Evolutionary conservation across 2,888 invertebrate species (phyloP), one percentile per base, ranked within the genome.

Genomic region (Drosophila neutralis): DNA sequence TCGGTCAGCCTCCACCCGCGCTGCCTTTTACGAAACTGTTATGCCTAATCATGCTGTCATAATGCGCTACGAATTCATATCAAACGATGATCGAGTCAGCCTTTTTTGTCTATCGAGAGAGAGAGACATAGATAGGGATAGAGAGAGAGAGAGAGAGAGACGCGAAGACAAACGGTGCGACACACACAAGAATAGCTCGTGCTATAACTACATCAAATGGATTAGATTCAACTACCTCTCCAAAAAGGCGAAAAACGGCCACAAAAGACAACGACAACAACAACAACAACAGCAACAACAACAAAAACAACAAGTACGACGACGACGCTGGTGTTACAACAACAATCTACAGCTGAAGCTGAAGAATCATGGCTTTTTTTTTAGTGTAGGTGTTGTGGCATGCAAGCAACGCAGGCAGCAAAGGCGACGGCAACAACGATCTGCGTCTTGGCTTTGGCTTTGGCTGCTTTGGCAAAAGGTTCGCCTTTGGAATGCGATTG

Each of bases 11-110:
- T 86, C 79, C 86, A 80, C 89, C 84, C 84, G 76, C 80, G 78
- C 78, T 82, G 83, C 77, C 76, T 82, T 82, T 85, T 86, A 85
- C 87, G 91, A 89, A 90, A 91, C 91, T 85, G 89, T 90, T 90
- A 90, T 91, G 92, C 92, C 92, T 92, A 92, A 92, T 92, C 92
- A 92, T 90, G 92, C 91, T 92, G 92, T 92, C 92, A 92, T 91
- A 92, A 91, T 90, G 90, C 84, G 90, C 84, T 89, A 82, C 89
- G 89, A 87, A 85, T 83, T 87, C 85, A 79, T 89, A 87, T 90
- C 90, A 89, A 88, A 89, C 90, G 91, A 88, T 90, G 90, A 91
- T 88, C 91, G 85, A 83, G 83, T 69, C 87, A 86, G 82, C 83
- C 82, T 90, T 77, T 83, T 74, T 83, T 83, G 78, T 86, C 69